Base-by-base conservation (phyloP, 2,113 vertebrate species). In the Hemibagrus wyckioides region DNA sequence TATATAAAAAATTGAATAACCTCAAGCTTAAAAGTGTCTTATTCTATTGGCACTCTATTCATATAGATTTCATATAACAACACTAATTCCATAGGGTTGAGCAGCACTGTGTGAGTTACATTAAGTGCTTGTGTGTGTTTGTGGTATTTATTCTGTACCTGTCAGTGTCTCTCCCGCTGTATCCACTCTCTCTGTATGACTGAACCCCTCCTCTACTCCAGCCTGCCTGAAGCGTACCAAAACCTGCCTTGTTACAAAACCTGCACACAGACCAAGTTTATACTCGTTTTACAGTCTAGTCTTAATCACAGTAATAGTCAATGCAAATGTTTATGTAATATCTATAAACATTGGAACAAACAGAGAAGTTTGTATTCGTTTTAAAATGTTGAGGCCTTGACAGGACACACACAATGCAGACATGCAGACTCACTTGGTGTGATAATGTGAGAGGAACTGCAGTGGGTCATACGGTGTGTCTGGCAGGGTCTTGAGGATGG, bases 401-500 rank as follows among this genome's bases (percentile, higher is more conserved):
- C 76, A 63, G 36, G 44, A 36, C 57, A 80, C 76, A 76, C 56
- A 81, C 28, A 83, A 36, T 50, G 73, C 89, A 90, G 57, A 52
- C 71, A 33, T 41, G 28, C 56, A 83, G 84, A 90, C 92, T 92
- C 89, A 94, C 93, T 1, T 88, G 89, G 44, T 91, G 11, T 79
- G 82, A 79, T 93, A 93, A 81, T 91, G 90, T 77, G 92, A 92
- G n/a, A 79, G 84, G 81, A 92, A 92, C 76, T 92, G 91, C 84
- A 84, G 91, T 30, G 41, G 6, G 81, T 92, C 89, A 79, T 86
- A 83, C 9, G 88, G 83, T 82, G 67, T 50, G 2, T 89, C 33
- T 50, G 91, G 90, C 39, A 90, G 81, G 15, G 50, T 50, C 25
- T 83, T 85, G 44, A 87, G 79, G 82, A 82, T 90, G 9, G 91